A percentile compares a stretch with the other conserved stretches of the same genome.
Conservation (phyloP, 2,797 vertebrate genomes). For the Adrianichthys oophorus region DNA sequence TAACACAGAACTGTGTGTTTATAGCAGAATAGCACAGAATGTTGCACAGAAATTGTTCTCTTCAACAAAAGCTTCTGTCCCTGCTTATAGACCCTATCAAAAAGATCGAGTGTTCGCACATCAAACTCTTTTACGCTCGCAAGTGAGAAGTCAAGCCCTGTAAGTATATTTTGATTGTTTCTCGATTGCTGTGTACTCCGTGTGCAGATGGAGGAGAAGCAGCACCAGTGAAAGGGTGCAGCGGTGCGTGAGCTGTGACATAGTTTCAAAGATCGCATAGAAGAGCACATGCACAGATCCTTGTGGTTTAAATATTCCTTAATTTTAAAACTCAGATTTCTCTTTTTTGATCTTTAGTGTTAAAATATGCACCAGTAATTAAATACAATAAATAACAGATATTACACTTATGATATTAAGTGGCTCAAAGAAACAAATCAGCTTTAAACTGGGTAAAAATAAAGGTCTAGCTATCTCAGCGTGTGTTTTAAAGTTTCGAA, state of each 20-base stretch:
- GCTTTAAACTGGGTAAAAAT: no score
- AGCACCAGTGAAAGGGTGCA: slow-evolving; percentile 70
- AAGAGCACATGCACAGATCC: slow-evolving; percentile 22
- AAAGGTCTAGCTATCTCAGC: no score
- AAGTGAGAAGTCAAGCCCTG: slow-evolving; percentile 25
- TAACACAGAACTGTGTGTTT: slow-evolving; percentile 13
- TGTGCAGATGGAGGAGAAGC: slow-evolving; percentile 51
- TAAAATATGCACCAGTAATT: no score
- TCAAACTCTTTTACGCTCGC: slow-evolving; percentile 33
- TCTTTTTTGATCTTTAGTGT: no score
- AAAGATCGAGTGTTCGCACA: slow-evolving; percentile 19
- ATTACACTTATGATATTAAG: no score
- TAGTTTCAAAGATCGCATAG: slow-evolving; percentile 46
- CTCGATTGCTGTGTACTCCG: slow-evolving; percentile 68
- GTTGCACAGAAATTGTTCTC: slow-evolving; percentile 37
- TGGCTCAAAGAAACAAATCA: no score
- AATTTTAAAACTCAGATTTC: slow-evolving; percentile 15
- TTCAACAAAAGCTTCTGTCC: slow-evolving; percentile 38
- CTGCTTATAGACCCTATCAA: slow-evolving; percentile 10
- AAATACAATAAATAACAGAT: no score
- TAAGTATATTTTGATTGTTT: slow-evolving; percentile 75
- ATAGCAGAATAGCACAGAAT: slow-evolving; percentile 37
- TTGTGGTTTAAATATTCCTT: slow-evolving; percentile 52
- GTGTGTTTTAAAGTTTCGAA: no score
- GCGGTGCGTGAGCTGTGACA: slow-evolving; percentile 67